These are phyloP conservation scores for Troides oblongomaculatus DNA, from an alignment of 2,888 invertebrate genomes.

Conservation along the genomic window DNA sequence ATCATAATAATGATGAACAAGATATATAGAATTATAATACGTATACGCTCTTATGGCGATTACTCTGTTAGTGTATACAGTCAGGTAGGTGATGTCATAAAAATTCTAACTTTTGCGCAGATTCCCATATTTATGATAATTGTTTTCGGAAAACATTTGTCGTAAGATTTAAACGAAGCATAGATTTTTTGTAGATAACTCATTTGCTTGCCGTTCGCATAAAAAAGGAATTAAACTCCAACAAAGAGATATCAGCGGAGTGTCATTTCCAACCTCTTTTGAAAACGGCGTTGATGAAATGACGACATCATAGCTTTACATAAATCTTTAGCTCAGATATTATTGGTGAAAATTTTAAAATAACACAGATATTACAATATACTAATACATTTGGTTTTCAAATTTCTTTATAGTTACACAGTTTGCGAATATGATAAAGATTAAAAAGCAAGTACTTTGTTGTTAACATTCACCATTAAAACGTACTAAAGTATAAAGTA, in stretches of 20 bases:
- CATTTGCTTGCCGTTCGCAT: not conserved
- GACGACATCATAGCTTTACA: not conserved
- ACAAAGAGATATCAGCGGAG: too few relatives aligned
- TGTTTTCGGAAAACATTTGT: not conserved
- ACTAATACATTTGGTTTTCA: too few relatives aligned
- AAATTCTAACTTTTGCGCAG: not conserved
- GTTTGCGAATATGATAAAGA: too few relatives aligned
- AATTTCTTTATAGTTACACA: too few relatives aligned
- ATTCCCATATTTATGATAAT: not conserved
- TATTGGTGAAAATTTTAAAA: not conserved
- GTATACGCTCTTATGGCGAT: too few relatives aligned
- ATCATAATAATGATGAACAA: too few relatives aligned
- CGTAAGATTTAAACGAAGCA: not conserved
- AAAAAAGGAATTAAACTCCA: not conserved
- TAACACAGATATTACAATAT: not conserved
- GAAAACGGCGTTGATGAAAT: not conserved
- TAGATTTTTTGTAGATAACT: not conserved
- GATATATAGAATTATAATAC: too few relatives aligned
- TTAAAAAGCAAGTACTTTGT: too few relatives aligned
- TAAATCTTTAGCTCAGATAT: not conserved
- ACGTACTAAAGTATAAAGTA: too few relatives aligned
- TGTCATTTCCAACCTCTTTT: not conserved
- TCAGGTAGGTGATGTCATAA: too few relatives aligned
- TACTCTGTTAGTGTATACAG: too few relatives aligned
- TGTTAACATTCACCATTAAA: too few relatives aligned